phyloP scores from a whole-genome alignment of 2,113 vertebrate genomes.

The Entelurus aequoreus region DNA sequence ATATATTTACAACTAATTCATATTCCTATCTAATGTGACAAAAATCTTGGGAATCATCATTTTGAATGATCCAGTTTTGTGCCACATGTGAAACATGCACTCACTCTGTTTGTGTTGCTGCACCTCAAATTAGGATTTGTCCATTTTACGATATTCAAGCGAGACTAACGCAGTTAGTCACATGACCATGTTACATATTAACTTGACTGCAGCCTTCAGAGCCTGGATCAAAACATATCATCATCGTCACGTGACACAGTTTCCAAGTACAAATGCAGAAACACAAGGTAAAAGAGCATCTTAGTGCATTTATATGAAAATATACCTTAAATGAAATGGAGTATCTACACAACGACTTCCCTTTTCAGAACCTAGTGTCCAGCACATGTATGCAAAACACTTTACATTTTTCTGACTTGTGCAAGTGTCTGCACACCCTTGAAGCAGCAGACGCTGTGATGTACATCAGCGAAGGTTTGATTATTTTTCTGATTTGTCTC shows the following conservation, averaged over 20 bases:
- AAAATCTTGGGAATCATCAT: too few species aligned
- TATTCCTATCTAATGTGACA: too few species aligned
- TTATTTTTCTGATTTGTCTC: neutral
- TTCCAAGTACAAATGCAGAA: slow-evolving; percentile 16
- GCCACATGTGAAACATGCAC: too few species aligned
- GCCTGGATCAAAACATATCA: slow-evolving; percentile 1
- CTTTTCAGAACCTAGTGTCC: slow-evolving; percentile 63
- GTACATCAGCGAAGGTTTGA: neutral
- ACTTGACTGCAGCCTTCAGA: neutral
- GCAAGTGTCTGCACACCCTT: slow-evolving; percentile 27
- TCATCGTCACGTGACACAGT: slow-evolving; percentile 16
- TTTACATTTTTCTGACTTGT: slow-evolving; percentile 17
- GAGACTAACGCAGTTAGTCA: neutral
- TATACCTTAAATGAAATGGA: slow-evolving; percentile 8
- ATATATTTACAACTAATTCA: too few species aligned
- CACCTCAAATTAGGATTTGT: neutral
- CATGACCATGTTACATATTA: neutral
- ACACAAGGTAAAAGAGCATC: slow-evolving; percentile 8
- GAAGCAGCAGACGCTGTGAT: slow-evolving; percentile 5
- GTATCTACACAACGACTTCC: slow-evolving; percentile 42
- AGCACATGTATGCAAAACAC: slow-evolving; percentile 3
- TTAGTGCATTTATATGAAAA: slow-evolving; percentile 58
- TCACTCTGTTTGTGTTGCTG: neutral
- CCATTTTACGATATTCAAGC: too few species aligned
- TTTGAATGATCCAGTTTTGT: too few species aligned